Evolutionary conservation across 2,888 invertebrate species (phyloP).

Genomic region (Epirrita christyi): DNA sequence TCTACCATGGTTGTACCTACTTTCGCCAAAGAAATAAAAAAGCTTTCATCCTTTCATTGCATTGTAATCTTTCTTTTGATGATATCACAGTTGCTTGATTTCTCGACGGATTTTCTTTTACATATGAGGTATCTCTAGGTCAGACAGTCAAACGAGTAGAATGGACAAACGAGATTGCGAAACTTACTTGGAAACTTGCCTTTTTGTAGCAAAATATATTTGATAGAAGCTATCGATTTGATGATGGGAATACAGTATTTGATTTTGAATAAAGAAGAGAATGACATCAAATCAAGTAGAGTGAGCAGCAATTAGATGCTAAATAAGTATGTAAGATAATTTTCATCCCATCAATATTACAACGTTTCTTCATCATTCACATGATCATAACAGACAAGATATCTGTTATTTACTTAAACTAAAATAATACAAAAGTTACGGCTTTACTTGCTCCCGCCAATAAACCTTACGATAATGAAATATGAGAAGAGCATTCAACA

Average conservation of each 20-base stretch:
- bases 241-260: neutral
- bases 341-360: too few species aligned
- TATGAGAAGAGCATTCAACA: conserved; percentile 63
- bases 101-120: conserved; percentile 16
- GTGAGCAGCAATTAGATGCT: too few species aligned
- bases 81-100: conserved; percentile 26
- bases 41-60: conserved; percentile 34
- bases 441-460: conserved; percentile 44
- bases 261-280: neutral
- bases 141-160: conserved; percentile 31
- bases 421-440: conserved; percentile 12
- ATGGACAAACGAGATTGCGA: conserved; percentile 31
- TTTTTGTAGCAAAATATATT: conserved; percentile 23
- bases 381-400: too few species aligned
- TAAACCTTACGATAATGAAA: conserved; percentile 67
- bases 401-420: neutral
- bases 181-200: conserved; percentile 24
- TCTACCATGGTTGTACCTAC: conserved; percentile 20
- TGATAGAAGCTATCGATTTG: neutral
- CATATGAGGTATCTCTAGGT: conserved; percentile 20
- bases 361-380: too few species aligned
- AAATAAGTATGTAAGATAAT: too few species aligned
- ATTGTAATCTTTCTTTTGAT: conserved; percentile 32
- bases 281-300: too few species aligned
- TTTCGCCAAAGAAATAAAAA: conserved; percentile 30